Conservation (phyloP, 2,888 invertebrate species). For the Melieria omissa region DNA sequence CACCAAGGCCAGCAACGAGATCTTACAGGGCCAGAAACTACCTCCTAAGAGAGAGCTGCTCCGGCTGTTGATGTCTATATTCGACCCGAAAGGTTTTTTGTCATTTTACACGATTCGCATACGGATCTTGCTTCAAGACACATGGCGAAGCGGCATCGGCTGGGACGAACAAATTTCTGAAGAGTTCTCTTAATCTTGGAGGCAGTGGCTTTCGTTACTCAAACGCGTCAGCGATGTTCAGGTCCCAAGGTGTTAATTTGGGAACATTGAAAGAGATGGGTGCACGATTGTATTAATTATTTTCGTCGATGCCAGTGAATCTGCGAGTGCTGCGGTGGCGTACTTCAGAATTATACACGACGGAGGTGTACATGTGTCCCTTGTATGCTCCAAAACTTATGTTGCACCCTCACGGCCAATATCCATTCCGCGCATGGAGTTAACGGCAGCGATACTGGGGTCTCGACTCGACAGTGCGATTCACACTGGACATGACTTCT, state of each 20-base stretch:
- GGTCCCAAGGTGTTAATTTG: conserved; percentile 40
- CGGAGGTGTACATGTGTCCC: conserved; percentile 14
- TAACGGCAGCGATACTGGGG: conserved; percentile 47
- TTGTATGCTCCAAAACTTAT: conserved; percentile 45
- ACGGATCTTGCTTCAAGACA: neutral
- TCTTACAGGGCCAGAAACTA: conserved; percentile 23
- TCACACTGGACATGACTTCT: conserved; percentile 33
- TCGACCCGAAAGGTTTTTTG: conserved; percentile 5
- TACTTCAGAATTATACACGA: conserved; percentile 41
- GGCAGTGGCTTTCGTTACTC: conserved; percentile 27
- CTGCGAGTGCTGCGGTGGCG: conserved; percentile 46
- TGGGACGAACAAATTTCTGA: conserved; percentile 22
- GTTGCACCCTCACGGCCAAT: conserved; percentile 47
- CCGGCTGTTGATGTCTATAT: conserved; percentile 32
- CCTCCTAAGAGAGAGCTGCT: conserved; percentile 37
- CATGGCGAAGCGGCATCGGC: neutral
- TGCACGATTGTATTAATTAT: conserved; percentile 28
- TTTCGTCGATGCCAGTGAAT: conserved; percentile 39
- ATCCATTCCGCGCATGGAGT: conserved; percentile 47
- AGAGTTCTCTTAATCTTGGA: conserved; percentile 29
- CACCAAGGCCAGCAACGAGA: conserved; percentile 31
- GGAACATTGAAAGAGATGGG: neutral
- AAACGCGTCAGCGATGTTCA: conserved; percentile 20
- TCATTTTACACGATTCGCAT: neutral
- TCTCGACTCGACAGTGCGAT: conserved; percentile 38